A percentile compares a stretch with the other conserved stretches of the same genome.
phyloP scores from a whole-genome alignment of 37 sponge, comb jelly and placozoan species.

The Dysidea cf. avara region DNA sequence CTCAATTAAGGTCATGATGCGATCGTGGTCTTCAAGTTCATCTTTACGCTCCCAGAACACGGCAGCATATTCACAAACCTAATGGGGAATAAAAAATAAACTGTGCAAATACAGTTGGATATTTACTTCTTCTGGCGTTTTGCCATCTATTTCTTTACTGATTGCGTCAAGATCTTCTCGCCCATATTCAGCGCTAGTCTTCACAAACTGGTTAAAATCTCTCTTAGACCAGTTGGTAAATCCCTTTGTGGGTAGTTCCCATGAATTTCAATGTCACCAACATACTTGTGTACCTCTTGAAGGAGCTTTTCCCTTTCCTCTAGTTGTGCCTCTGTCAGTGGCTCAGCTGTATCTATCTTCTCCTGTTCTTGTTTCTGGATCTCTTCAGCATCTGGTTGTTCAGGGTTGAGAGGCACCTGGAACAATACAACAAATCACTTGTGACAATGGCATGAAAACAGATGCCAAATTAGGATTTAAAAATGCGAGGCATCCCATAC shows the following conservation, averaged over 20 bases:
- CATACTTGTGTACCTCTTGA: constrained; percentile 45
- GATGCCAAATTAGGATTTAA: no score
- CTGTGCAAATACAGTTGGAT: not conserved
- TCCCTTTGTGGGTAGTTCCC: constrained; percentile 38
- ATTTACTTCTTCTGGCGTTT: constrained; percentile 83
- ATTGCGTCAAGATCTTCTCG: constrained; percentile 88
- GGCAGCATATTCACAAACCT: constrained; percentile 85
- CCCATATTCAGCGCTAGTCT: constrained; percentile 89
- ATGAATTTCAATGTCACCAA: no score
- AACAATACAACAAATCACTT: not conserved
- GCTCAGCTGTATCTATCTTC: constrained; percentile 87
- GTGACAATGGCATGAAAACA: no score
- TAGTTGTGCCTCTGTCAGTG: constrained; percentile 86
- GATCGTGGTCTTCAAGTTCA: constrained; percentile 90
- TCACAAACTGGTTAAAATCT: constrained; percentile 98
- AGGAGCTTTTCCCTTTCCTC: constrained; percentile 82
- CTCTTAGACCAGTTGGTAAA: constrained; percentile 92
- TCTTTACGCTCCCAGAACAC: constrained; percentile 95
- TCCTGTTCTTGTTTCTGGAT: constrained; percentile 87
- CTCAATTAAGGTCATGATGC: constrained; percentile 88
- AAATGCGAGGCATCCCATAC: no score
- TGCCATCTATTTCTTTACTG: constrained; percentile 93
- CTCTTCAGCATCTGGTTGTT: constrained; percentile 85
- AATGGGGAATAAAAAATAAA: not conserved
- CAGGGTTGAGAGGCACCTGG: constrained; percentile 85